phyloP scores from a whole-genome alignment of 2,797 vertebrate genomes.

The Synaphobranchus kaupii region DNA sequence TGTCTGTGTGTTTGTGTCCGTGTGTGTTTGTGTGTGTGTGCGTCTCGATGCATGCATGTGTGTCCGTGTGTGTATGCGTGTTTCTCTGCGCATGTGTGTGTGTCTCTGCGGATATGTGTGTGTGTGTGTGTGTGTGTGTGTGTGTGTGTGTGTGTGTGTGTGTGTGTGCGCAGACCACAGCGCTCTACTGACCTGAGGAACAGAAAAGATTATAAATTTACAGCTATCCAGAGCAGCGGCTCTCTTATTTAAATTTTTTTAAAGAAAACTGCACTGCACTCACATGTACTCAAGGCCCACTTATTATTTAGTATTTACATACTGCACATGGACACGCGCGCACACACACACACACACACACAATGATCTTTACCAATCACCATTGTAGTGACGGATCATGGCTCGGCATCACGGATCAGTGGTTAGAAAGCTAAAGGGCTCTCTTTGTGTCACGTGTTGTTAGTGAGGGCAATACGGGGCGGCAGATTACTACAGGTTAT shows the following conservation, averaged over 20 bases:
- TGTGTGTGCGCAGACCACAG: background rate
- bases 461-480: slow-evolving; percentile 19
- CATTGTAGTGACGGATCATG: slow-evolving; percentile 9
- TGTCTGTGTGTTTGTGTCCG: background rate
- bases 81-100: background rate
- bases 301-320: background rate
- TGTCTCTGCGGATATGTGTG: too few species aligned
- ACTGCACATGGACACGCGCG: background rate
- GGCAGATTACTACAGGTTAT: slow-evolving; percentile 37
- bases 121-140: too few species aligned
- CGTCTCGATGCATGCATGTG: too few species aligned
- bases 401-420: slow-evolving; percentile 38
- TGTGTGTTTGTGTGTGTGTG: background rate
- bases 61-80: too few species aligned
- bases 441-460: background rate
- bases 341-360: slow-evolving; percentile 18
- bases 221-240: slow-evolving; percentile 46
- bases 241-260: too few species aligned
- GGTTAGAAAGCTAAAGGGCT: slow-evolving; percentile 27
- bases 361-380: slow-evolving; percentile 24
- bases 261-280: too few species aligned
- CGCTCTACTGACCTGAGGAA: slow-evolving; percentile 53
- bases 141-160: too few species aligned
- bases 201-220: slow-evolving; percentile 46
- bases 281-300: background rate